Conservation (phyloP, 2,888 invertebrate species). For the Watsonalla cultraria region DNA sequence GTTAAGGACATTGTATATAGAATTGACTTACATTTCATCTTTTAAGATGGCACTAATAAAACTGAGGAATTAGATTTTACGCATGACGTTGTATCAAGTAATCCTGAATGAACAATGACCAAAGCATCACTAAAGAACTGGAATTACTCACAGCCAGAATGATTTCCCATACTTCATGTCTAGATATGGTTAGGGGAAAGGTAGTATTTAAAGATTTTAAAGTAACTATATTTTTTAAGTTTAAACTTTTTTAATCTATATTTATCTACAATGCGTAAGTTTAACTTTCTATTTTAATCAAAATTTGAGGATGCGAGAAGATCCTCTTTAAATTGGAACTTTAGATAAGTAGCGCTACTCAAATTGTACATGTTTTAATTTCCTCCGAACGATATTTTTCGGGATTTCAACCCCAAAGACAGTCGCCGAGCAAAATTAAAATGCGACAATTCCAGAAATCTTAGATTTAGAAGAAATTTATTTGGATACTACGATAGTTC, state of each 20-base stretch:
- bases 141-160: slow-evolving; percentile 76
- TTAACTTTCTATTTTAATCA: slow-evolving; percentile 69
- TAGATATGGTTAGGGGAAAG: slow-evolving; percentile 71
- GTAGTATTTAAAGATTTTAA: slow-evolving; percentile 50
- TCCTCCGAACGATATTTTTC: slow-evolving; percentile 15
- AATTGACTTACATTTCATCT: slow-evolving; percentile 47
- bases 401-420: slow-evolving; percentile 5
- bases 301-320: slow-evolving; percentile 50
- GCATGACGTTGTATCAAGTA: slow-evolving; percentile 44
- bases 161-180: slow-evolving; percentile 69
- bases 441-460: slow-evolving; percentile 49
- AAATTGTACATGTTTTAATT: slow-evolving; percentile 34
- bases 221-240: slow-evolving; percentile 38
- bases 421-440: slow-evolving; percentile 25
- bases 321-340: slow-evolving; percentile 64
- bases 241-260: slow-evolving; percentile 67
- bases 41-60: slow-evolving; percentile 16
- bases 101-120: slow-evolving; percentile 24
- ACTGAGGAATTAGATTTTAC: slow-evolving; percentile 16
- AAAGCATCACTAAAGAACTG: slow-evolving; percentile 60
- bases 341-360: slow-evolving; percentile 64
- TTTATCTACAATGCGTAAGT: slow-evolving; percentile 75
- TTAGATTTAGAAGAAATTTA: slow-evolving; percentile 75
- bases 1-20: slow-evolving; percentile 28
- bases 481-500: slow-evolving; percentile 67